A percentile compares a stretch with the other conserved stretches of the same genome.
These are phyloP conservation scores for Helarctos malayanus DNA, from an alignment of 2,797 vertebrate species.

Conservation along the genomic window DNA sequence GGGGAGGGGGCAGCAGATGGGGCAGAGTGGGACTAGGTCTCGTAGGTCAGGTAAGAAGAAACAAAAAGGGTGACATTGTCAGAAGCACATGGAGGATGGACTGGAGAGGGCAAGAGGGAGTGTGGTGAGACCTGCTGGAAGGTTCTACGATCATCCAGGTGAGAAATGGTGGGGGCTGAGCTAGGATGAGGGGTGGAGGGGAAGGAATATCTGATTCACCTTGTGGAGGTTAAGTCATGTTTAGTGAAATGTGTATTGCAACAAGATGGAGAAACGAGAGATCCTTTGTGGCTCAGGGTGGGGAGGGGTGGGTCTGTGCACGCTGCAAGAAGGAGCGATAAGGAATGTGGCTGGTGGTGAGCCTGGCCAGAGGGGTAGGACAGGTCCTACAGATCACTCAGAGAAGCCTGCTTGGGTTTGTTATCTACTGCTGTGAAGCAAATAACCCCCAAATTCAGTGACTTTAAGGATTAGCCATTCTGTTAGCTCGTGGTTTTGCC, in stretches of 20 bases:
- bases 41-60: background rate
- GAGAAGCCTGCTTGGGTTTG: background rate
- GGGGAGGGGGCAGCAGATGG: background rate
- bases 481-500: background rate
- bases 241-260: background rate
- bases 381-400: background rate
- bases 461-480: background rate
- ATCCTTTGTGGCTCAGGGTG: background rate
- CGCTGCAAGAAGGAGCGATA: fast-evolving
- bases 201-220: background rate
- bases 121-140: background rate
- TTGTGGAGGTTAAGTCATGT: background rate
- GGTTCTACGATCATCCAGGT: background rate
- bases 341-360: fast-evolving
- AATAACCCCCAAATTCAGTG: background rate
- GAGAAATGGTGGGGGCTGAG: no score
- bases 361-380: background rate
- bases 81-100: background rate
- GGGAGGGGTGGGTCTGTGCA: background rate
- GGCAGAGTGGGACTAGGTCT: background rate
- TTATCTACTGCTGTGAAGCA: background rate
- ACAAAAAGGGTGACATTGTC: background rate
- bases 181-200: no score
- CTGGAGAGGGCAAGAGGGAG: no score
- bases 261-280: background rate